These are phyloP conservation scores for Exephanes ischioxanthus DNA, from an alignment of 2,888 invertebrate species.

Conservation along the genomic window DNA sequence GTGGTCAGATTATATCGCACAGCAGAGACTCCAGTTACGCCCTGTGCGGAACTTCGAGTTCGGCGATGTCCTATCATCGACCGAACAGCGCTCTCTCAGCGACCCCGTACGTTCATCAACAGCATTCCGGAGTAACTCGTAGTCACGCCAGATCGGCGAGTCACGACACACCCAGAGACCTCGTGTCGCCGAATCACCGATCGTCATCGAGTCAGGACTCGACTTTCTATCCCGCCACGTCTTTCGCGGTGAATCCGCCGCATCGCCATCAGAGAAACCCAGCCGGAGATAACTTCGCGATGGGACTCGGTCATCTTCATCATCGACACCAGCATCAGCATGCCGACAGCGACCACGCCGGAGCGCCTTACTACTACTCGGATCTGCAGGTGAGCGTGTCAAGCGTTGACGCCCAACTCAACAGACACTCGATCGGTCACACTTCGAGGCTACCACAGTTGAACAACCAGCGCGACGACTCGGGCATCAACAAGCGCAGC, in stretches of 20 bases:
- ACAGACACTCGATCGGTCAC: slow-evolving; percentile 71
- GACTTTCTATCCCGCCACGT: slow-evolving; percentile 68
- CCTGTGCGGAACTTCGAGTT: slow-evolving; percentile 69
- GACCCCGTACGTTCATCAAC: slow-evolving; percentile 22
- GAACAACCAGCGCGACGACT: slow-evolving; percentile 91
- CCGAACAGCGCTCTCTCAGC: slow-evolving; percentile 76
- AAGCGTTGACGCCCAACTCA: slow-evolving; percentile 68
- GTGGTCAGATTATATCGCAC: slow-evolving; percentile 70
- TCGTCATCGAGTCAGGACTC: slow-evolving; percentile 77
- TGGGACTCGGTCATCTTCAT: slow-evolving; percentile 59
- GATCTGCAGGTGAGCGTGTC: slow-evolving; percentile 86
- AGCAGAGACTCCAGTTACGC: slow-evolving; percentile 80
- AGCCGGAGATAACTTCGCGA: slow-evolving; percentile 62
- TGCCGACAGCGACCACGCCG: slow-evolving; percentile 87
- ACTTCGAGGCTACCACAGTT: slow-evolving; percentile 85
- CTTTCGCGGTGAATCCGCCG: slow-evolving; percentile 67
- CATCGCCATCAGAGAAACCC: slow-evolving; percentile 56
- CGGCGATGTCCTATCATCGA: slow-evolving; percentile 74
- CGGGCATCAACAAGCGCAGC: slow-evolving; percentile 84
- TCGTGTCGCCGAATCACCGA: slow-evolving; percentile 76
- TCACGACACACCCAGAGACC: slow-evolving; percentile 75
- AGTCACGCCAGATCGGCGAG: slow-evolving; percentile 78
- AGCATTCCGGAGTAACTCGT: slow-evolving; percentile 56
- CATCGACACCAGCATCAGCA: slow-evolving; percentile 10
- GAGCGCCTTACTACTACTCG: slow-evolving; percentile 94